Evolutionary conservation across 2,797 vertebrate genomes (phyloP).

Genomic region (Iguana delicatissima): DNA sequence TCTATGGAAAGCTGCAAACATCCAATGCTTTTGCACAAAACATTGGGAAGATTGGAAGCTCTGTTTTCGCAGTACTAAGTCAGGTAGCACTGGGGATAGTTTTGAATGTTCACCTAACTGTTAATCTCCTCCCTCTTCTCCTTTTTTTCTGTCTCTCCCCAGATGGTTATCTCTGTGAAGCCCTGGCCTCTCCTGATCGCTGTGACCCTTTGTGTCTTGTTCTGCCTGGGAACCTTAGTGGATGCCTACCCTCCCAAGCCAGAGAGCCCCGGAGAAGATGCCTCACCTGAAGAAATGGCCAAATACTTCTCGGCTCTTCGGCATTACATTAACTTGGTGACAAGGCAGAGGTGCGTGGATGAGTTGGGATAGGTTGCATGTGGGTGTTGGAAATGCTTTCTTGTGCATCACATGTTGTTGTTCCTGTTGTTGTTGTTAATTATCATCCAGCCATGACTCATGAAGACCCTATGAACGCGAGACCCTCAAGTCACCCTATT

Average conservation of each 20-base stretch:
- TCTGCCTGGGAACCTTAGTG: slow-evolving; percentile 83
- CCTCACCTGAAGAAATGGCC: slow-evolving; percentile 88
- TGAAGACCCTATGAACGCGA: no score
- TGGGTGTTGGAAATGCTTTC: neutral
- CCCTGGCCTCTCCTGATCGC: slow-evolving; percentile 80
- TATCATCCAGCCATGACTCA: neutral
- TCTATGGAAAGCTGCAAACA: no score
- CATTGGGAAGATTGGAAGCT: neutral
- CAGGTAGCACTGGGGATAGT: neutral
- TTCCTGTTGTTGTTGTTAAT: no score
- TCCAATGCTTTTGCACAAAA: no score
- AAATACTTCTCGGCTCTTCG: slow-evolving; percentile 89
- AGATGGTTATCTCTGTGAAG: slow-evolving; percentile 83
- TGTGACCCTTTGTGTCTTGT: slow-evolving; percentile 81
- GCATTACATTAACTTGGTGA: slow-evolving; percentile 94
- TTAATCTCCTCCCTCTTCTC: neutral
- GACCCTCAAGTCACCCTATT: no score
- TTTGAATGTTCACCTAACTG: neutral
- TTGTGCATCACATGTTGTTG: no score
- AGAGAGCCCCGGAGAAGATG: slow-evolving; percentile 85
- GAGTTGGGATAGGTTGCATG: neutral
- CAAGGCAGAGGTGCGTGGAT: slow-evolving; percentile 87
- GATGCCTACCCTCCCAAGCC: slow-evolving; percentile 91
- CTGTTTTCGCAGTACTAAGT: neutral
- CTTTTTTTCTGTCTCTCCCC: neutral